Percentiles rank a stretch among this genome's conserved stretches.
Evolutionary conservation across 2,888 invertebrate genomes (phyloP).

Genomic region (Acronicta alni): DNA sequence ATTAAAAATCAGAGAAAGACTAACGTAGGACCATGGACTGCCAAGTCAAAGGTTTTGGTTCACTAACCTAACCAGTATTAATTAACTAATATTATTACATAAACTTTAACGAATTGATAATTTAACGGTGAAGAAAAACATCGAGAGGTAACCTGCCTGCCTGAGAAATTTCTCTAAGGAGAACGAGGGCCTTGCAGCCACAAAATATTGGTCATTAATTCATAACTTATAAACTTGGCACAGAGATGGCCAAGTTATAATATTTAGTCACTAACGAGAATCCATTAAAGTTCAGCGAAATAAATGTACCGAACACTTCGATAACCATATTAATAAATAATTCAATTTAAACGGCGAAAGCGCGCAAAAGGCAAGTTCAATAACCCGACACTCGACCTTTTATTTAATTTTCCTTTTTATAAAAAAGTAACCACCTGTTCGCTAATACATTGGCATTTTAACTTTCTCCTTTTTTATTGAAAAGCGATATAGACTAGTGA

Average conservation of each 20-base stretch:
- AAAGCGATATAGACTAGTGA: conserved; percentile 43
- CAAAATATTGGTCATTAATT: no score
- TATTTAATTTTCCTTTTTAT: conserved; percentile 17
- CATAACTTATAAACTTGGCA: neutral
- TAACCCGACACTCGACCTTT: conserved; percentile 38
- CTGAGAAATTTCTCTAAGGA: no score
- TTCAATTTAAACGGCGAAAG: conserved; percentile 12
- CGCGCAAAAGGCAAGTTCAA: conserved; percentile 18
- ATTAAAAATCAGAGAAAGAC: no score
- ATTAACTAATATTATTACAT: no score
- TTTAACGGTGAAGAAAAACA: no score
- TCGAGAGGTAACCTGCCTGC: no score
- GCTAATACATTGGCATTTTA: conserved; percentile 42
- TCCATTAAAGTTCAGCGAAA: neutral
- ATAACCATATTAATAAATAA: conserved; percentile 1
- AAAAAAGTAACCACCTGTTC: conserved; percentile 37
- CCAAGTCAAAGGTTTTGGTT: no score
- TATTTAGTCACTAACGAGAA: conserved; percentile 1
- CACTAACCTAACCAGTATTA: no score
- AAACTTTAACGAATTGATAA: no score
- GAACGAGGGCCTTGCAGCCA: no score
- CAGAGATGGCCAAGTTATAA: neutral
- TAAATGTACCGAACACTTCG: neutral
- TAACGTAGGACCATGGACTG: no score
- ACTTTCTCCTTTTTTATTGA: conserved; percentile 43